Conservation (phyloP, 2,797 vertebrate genomes). For the Poecilia gillii region DNA sequence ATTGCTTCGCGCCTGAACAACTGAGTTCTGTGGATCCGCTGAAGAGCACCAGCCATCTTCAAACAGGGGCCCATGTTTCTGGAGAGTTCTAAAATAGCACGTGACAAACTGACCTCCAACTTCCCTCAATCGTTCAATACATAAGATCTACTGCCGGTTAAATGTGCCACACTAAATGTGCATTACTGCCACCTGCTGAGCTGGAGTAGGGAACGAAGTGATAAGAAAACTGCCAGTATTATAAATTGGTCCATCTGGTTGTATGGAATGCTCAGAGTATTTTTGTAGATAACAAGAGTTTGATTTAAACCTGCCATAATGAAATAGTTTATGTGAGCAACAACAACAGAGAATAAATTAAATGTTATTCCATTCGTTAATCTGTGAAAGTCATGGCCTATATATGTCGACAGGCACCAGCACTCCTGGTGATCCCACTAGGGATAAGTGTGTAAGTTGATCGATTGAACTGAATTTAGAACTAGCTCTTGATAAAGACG, state of each 20-base stretch:
- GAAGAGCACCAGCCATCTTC: conserved; percentile 70
- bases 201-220: background rate
- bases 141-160: background rate
- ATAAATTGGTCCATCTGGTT: no score
- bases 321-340: background rate
- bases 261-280: no score
- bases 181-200: background rate
- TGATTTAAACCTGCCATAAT: background rate
- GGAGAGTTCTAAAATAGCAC: conserved; percentile 29
- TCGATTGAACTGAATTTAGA: no score
- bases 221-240: no score
- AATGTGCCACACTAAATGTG: background rate
- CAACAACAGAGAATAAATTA: no score
- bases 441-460: no score
- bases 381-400: no score
- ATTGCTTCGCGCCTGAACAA: conserved; percentile 26
- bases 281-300: no score
- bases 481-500: background rate
- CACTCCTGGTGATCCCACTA: no score
- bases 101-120: conserved; percentile 4
- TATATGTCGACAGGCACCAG: no score
- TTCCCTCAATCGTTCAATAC: conserved; percentile 62
- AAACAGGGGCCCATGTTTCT: conserved; percentile 84
- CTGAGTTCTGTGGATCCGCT: conserved; percentile 48
- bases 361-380: no score